Base-by-base conservation (phyloP, 2,888 invertebrate genomes). In the Omphaloscelis lunosa region DNA sequence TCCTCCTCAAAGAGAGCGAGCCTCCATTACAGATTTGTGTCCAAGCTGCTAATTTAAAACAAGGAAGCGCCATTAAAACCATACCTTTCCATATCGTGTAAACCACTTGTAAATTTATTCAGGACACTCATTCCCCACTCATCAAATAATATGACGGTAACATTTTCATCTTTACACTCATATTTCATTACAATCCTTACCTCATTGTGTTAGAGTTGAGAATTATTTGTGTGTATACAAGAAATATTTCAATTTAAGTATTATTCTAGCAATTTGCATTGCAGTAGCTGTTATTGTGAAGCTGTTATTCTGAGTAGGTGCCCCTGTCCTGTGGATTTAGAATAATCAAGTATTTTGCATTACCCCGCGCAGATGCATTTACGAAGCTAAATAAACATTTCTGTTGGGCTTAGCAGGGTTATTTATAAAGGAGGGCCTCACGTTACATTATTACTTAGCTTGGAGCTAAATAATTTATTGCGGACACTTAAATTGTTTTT, bases 51-150 rank as follows among this genome's bases (percentile, higher is more conserved):
- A 91, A 93, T 93, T 93, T 91, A 90, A 93, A 93, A 94, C 93
- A 94, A 94, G 93, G 89, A 92, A 91, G 89, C 86, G 79, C 91
- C 92, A 92, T 95, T 94, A 95, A 94, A 92, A 93, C 92, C 93
- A 92, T 93, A 92, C 93, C 92, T 93, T 91, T 91, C 93, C 91
- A 92, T 93, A 93, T 91, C 93, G 90, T 92, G 94, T 92, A 92
- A 93, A 93, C 92, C 93, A 93, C 92, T 94, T 94, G 94, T 93
- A 95, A 95, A 95, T 95, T 93, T 94, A 95, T 95, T 95, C 95
- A 94, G 93, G 92, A 93, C 93, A 93, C 94, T 93, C 94, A 91
- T 93, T 92, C 92, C 91, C 90, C 89, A 91, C 94, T 94, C 93
- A 90, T 94, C 94, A 94, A 94, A 94, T 94, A 92, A 94, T 93